Percentiles rank a stretch among this genome's conserved stretches.
Conservation (phyloP, 1,140 invertebrate species). For the Charaxes varanes region DNA sequence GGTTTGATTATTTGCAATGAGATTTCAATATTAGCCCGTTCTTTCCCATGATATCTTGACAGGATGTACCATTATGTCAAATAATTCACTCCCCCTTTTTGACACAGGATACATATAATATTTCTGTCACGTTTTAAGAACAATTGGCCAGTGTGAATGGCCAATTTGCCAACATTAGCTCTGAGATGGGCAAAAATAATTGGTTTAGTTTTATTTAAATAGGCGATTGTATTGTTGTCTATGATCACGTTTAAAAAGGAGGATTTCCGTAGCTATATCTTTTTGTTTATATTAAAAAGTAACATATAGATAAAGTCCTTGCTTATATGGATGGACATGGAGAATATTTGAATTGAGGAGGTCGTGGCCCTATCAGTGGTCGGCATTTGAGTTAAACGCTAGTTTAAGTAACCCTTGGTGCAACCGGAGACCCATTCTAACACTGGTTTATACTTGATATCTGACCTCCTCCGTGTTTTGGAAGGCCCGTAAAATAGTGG, state of each 20-base stretch:
- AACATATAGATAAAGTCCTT: too few species aligned
- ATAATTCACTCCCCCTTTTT: conserved; percentile 49
- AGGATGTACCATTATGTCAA: conserved; percentile 54
- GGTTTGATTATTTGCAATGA: too few species aligned
- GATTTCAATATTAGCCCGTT: too few species aligned
- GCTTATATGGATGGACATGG: too few species aligned
- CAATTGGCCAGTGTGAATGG: conserved; percentile 16
- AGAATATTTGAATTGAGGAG: too few species aligned
- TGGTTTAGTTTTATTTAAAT: conserved; percentile 13
- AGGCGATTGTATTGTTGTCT: conserved; percentile 7
- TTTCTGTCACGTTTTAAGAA: conserved; percentile 24
- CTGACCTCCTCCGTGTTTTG: too few species aligned
- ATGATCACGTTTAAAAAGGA: conserved; percentile 13
- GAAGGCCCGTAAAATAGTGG: too few species aligned
- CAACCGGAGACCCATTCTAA: too few species aligned
- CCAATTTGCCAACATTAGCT: conserved; percentile 13
- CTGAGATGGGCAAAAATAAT: conserved; percentile 9
- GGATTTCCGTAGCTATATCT: not conserved
- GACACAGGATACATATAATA: conserved; percentile 43
- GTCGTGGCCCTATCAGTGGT: too few species aligned
- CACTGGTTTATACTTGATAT: too few species aligned
- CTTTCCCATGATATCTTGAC: conserved; percentile 27
- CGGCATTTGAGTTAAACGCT: too few species aligned
- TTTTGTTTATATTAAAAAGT: conserved; percentile 1
- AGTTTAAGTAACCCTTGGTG: too few species aligned